phyloP scores from a whole-genome alignment of 2,888 invertebrate genomes.

The Steinernema hermaphroditum region DNA sequence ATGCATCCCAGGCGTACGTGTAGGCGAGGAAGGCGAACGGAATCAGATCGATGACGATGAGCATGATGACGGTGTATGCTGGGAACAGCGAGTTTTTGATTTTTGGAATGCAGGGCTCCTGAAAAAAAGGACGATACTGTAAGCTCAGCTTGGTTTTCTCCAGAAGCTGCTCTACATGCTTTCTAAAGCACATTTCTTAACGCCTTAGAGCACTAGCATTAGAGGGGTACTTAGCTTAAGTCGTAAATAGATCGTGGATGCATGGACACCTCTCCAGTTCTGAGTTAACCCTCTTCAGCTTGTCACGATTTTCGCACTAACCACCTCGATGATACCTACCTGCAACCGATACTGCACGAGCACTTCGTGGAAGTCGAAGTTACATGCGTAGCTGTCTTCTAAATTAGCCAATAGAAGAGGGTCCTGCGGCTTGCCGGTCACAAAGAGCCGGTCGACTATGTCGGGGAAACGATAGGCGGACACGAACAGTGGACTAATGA shows the following conservation, averaged over 20 bases:
- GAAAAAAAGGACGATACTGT: slow-evolving; percentile 16
- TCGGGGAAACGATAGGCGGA: slow-evolving; percentile 56
- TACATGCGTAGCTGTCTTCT: slow-evolving; percentile 50
- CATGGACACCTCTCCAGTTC: no score
- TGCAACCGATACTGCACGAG: slow-evolving; percentile 51
- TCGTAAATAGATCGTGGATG: no score
- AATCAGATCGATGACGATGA: slow-evolving; percentile 59
- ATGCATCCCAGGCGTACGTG: slow-evolving; percentile 59
- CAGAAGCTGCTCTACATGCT: no score
- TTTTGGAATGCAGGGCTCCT: slow-evolving; percentile 60
- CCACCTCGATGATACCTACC: slow-evolving; percentile 36
- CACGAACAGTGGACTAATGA: slow-evolving; percentile 57
- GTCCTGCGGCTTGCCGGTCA: slow-evolving; percentile 21
- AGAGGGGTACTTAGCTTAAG: no score
- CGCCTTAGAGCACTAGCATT: no score
- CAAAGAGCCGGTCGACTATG: slow-evolving; percentile 59
- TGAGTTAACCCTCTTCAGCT: no score
- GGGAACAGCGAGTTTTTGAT: slow-evolving; percentile 61
- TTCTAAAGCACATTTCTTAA: no score
- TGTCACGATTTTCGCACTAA: no score
- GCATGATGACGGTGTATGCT: slow-evolving; percentile 56
- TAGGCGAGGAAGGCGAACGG: slow-evolving; percentile 58
- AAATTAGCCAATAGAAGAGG: slow-evolving; percentile 33
- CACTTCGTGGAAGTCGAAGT: slow-evolving; percentile 51
- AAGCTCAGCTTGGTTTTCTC: no score